These are phyloP conservation scores for Akabosia matsudoensis DNA, from an alignment of 1,140 invertebrate species.

Conservation along the genomic window DNA sequence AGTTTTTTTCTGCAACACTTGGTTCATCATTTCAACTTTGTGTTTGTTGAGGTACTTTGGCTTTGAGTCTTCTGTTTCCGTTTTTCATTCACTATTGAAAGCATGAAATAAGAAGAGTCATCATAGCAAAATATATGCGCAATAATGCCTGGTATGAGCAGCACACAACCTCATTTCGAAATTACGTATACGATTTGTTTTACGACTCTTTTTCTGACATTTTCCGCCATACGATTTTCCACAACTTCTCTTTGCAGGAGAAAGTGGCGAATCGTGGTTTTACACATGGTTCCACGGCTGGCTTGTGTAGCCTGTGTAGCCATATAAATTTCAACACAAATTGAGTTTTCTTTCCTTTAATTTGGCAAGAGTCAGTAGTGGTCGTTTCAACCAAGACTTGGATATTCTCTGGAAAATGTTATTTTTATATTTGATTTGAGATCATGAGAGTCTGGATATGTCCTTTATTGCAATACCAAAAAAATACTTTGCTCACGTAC, in stretches of 20 bases:
- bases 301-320: neutral
- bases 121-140: slow-evolving; percentile 19
- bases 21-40: neutral
- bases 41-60: neutral
- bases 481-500: too few relatives aligned
- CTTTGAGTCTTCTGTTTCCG: neutral
- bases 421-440: slow-evolving; percentile 22
- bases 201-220: slow-evolving; percentile 10
- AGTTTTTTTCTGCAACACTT: neutral
- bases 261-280: neutral
- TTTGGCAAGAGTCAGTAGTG: slow-evolving; percentile 23
- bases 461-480: slow-evolving; percentile 8
- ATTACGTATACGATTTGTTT: slow-evolving; percentile 23
- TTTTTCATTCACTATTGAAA: too few relatives aligned
- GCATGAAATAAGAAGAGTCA: slow-evolving; percentile 9
- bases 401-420: neutral
- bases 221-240: neutral
- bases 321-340: slow-evolving; percentile 21
- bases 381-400: slow-evolving; percentile 1
- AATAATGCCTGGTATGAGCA: slow-evolving; percentile 15
- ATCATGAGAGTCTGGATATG: neutral
- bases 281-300: slow-evolving; percentile 15
- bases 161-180: slow-evolving; percentile 15
- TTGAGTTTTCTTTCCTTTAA: slow-evolving; percentile 25
- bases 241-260: neutral